Evolutionary conservation across 2,888 invertebrate species (phyloP).

Genomic region (Heteropelma amictum): DNA sequence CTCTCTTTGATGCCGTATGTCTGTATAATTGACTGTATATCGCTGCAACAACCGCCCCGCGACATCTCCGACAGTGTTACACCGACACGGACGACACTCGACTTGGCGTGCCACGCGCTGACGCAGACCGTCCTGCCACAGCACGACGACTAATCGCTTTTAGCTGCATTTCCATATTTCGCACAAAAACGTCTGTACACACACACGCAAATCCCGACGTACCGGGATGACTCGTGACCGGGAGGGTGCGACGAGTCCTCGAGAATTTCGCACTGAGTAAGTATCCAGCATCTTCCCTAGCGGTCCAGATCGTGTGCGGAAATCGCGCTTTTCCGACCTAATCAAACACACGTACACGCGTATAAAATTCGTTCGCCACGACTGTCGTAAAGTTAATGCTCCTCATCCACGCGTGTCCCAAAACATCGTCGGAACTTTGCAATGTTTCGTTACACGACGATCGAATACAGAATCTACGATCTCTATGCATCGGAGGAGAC

Average conservation of each 20-base stretch:
- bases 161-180: constrained; percentile 52
- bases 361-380: too few relatives aligned
- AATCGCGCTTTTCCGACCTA: not conserved
- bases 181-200: constrained; percentile 4
- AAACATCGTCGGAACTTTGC: too few relatives aligned
- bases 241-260: constrained; percentile 22
- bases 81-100: not conserved
- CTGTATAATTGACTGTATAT: constrained; percentile 10
- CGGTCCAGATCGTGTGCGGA: not conserved
- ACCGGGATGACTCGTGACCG: constrained; percentile 10
- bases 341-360: too few relatives aligned
- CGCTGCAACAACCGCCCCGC: constrained; percentile 16
- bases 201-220: too few relatives aligned
- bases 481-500: not conserved
- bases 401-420: too few relatives aligned
- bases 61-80: too few relatives aligned
- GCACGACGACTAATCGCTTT: constrained; percentile 51
- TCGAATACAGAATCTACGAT: not conserved
- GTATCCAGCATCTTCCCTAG: constrained; percentile 16
- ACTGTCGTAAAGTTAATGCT: too few relatives aligned
- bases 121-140: constrained; percentile 46
- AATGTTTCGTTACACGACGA: too few relatives aligned
- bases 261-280: constrained; percentile 46
- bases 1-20: not conserved
- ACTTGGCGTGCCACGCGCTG: constrained; percentile 35